Evolutionary conservation across 92 coral and sea anemone species (phyloP).

Genomic region (Actinernus sp.): DNA sequence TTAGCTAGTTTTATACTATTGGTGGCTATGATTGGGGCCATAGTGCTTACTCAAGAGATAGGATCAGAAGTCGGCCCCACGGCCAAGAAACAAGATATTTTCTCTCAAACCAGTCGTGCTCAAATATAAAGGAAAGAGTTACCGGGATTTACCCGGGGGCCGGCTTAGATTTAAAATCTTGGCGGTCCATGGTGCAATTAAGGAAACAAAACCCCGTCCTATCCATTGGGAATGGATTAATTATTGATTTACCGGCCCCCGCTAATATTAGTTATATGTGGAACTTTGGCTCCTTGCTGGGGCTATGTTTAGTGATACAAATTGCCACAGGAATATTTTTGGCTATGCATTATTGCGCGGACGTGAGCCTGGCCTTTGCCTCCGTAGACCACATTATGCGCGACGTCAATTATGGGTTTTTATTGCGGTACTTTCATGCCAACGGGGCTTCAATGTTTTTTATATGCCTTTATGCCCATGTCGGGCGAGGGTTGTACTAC

Average conservation of each 20-base stretch:
- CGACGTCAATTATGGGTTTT: slow-evolving; percentile 81
- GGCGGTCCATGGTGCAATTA: slow-evolving; percentile 55
- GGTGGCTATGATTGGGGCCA: slow-evolving; percentile 81
- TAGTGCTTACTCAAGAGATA: slow-evolving; percentile 74
- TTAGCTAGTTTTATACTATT: slow-evolving; percentile 74
- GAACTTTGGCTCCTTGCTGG: slow-evolving; percentile 87
- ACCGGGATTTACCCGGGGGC: slow-evolving; percentile 3
- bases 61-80: slow-evolving; percentile 71
- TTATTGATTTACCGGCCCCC: slow-evolving; percentile 81
- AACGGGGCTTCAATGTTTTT: slow-evolving; percentile 81
- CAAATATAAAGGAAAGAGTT: slow-evolving; percentile 25
- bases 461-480: slow-evolving; percentile 67
- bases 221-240: slow-evolving; percentile 75
- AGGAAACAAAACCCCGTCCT: slow-evolving; percentile 82
- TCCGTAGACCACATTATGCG: slow-evolving; percentile 72
- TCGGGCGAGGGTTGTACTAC: slow-evolving; percentile 80
- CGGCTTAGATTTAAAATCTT: slow-evolving; percentile 8
- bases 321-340: slow-evolving; percentile 72
- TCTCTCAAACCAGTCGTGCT: slow-evolving; percentile 78
- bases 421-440: slow-evolving; percentile 71
- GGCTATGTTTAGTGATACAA: slow-evolving; percentile 73
- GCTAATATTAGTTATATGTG: slow-evolving; percentile 89
- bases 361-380: slow-evolving; percentile 63
- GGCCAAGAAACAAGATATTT: slow-evolving; percentile 79
- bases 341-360: slow-evolving; percentile 82